These are phyloP conservation scores for Drosophila bocqueti DNA, from an alignment of 1,140 invertebrate species.

Conservation along the genomic window DNA sequence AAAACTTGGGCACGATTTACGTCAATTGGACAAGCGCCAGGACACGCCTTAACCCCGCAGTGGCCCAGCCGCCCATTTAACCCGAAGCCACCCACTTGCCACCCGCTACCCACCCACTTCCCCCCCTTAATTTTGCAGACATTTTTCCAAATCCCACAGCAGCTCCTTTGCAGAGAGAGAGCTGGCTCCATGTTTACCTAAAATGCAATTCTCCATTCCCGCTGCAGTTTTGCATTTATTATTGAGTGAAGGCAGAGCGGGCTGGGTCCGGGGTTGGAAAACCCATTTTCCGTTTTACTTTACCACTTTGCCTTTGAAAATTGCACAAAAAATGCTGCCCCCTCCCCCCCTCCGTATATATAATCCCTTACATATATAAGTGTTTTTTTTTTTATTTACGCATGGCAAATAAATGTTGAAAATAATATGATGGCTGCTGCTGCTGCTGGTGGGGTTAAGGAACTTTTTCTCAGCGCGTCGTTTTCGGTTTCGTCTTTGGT, in stretches of 20 bases:
- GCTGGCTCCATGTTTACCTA: slow-evolving; percentile 65
- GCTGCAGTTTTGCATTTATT: slow-evolving; percentile 73
- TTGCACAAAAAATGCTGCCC: slow-evolving; percentile 5
- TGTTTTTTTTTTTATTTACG: slow-evolving; percentile 56
- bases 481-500: slow-evolving; percentile 44
- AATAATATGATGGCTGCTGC: slow-evolving; percentile 66
- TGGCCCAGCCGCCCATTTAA: slow-evolving; percentile 15
- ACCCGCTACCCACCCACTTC: too few species aligned
- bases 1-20: slow-evolving; percentile 78
- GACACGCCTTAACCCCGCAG: slow-evolving; percentile 52
- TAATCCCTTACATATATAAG: slow-evolving; percentile 1
- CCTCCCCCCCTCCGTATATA: too few species aligned
- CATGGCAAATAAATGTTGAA: slow-evolving; percentile 80
- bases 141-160: slow-evolving; percentile 19
- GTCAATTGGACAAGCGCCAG: slow-evolving; percentile 73
- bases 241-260: slow-evolving; percentile 32
- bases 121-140: neutral
- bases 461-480: slow-evolving; percentile 58
- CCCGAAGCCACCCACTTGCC: neutral
- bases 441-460: slow-evolving; percentile 63
- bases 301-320: slow-evolving; percentile 43
- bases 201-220: slow-evolving; percentile 65
- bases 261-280: slow-evolving; percentile 4
- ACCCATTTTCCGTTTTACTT: slow-evolving; percentile 63
- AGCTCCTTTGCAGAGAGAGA: slow-evolving; percentile 19